Evolutionary conservation across 2,888 invertebrate species (phyloP).

Genomic region (Polymixis lichenea): DNA sequence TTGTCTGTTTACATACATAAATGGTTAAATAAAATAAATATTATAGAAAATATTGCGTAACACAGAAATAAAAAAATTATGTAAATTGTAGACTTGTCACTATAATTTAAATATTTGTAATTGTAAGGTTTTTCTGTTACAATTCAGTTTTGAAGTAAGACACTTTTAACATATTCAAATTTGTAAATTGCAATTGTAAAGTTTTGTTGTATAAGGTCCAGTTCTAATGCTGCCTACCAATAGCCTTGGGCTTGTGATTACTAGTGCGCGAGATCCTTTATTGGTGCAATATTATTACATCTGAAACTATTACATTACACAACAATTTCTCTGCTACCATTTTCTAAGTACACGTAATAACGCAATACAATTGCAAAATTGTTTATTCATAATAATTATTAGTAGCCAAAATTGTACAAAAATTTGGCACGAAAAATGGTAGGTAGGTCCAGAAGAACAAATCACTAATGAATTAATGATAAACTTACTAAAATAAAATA

Average conservation of each 20-base stretch:
- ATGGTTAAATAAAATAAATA: too few species aligned
- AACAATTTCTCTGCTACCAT: constrained; percentile 6
- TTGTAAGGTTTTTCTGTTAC: too few species aligned
- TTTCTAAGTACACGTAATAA: constrained; percentile 16
- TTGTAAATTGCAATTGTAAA: too few species aligned
- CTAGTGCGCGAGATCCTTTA: not conserved
- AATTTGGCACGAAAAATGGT: constrained; percentile 56
- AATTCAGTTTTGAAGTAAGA: too few species aligned
- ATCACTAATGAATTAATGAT: too few species aligned
- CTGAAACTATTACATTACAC: constrained; percentile 9
- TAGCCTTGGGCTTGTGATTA: not conserved
- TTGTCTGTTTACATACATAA: too few species aligned
- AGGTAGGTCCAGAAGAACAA: constrained; percentile 21
- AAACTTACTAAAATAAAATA: constrained; percentile 12
- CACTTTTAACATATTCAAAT: too few species aligned
- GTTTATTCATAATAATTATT: not conserved
- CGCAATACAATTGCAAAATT: constrained; percentile 17
- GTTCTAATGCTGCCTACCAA: not conserved
- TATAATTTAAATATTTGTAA: too few species aligned
- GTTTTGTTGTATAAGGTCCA: too few species aligned
- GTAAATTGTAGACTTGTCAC: too few species aligned
- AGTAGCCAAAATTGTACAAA: constrained; percentile 21
- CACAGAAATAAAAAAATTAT: too few species aligned
- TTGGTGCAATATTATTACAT: not conserved
- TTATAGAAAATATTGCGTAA: too few species aligned